A percentile compares a stretch with the other conserved stretches of the same genome.
Conservation (phyloP, 2,888 invertebrate genomes). For the Patella pellucida region DNA sequence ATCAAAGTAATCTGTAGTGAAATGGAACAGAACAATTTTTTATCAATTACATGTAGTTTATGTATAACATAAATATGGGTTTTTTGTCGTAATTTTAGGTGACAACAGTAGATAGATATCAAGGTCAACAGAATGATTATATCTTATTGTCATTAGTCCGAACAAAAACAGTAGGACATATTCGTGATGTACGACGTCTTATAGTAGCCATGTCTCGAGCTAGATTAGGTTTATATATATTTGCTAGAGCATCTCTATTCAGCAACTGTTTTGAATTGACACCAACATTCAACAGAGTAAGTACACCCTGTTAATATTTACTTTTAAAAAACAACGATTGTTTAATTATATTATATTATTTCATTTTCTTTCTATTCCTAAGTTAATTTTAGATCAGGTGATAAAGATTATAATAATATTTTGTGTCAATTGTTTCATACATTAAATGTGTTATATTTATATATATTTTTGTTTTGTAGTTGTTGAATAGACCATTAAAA, state of each 20-base stretch:
- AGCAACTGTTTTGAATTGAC: constrained; percentile 97
- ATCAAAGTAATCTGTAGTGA: too few species aligned
- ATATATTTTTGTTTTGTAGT: constrained; percentile 73
- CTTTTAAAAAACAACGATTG: too few species aligned
- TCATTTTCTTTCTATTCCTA: too few species aligned
- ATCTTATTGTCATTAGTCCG: constrained; percentile 95
- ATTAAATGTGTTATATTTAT: neutral
- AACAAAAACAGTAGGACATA: constrained; percentile 96
- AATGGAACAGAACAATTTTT: too few species aligned
- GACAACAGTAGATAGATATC: constrained; percentile 97
- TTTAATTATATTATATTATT: too few species aligned
- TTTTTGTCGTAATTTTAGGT: constrained; percentile 62
- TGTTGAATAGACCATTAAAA: constrained; percentile 85
- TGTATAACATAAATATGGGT: neutral
- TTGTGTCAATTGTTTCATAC: neutral
- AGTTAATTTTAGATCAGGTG: too few species aligned
- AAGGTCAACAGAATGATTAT: constrained; percentile 99
- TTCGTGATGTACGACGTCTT: constrained; percentile 91
- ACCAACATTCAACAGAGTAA: constrained; percentile 82
- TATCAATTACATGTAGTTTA: neutral
- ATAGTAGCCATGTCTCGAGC: constrained; percentile 99
- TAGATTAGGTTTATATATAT: constrained; percentile 94
- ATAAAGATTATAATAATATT: too few species aligned
- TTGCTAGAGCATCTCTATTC: constrained; percentile 92
- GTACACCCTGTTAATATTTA: constrained; percentile 21